These are phyloP conservation scores for Lucilia cuprina DNA, from an alignment of 1,140 invertebrate genomes.

Conservation along the genomic window DNA sequence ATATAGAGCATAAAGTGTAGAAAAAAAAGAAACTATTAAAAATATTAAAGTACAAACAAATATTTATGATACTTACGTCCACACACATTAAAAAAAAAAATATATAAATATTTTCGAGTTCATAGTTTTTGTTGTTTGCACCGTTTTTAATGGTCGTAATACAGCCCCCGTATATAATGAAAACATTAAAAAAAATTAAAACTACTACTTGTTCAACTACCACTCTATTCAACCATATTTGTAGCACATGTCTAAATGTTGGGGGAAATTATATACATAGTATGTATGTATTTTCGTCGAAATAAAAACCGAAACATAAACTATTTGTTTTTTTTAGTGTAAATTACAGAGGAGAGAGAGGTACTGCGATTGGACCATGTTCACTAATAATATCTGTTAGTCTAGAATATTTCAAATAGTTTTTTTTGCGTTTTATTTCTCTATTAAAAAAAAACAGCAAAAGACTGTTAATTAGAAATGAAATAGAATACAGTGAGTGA, in stretches of 20 bases:
- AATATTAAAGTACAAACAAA: not conserved
- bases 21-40: not conserved
- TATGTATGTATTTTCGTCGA: not conserved
- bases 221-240: constrained; percentile 28
- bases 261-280: not conserved
- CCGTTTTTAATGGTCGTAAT: not conserved
- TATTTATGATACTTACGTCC: not conserved
- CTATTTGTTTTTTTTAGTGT: not conserved
- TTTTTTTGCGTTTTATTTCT: constrained; percentile 26
- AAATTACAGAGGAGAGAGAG: not conserved
- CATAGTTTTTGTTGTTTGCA: constrained; percentile 2
- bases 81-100: not conserved
- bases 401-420: constrained; percentile 20
- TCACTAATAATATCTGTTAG: constrained; percentile 10
- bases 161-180: constrained; percentile 25
- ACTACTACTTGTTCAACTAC: not conserved
- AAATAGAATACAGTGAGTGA: not conserved
- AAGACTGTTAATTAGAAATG: constrained; percentile 20
- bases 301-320: not conserved
- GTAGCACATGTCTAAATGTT: constrained; percentile 28
- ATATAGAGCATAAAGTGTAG: not conserved
- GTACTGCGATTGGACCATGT: not conserved
- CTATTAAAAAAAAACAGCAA: constrained; percentile 13
- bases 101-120: too few relatives aligned
- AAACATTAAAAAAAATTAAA: not conserved